Evolutionary conservation across 2,888 invertebrate species (phyloP).

Genomic region (Iselma pallidipennis): DNA sequence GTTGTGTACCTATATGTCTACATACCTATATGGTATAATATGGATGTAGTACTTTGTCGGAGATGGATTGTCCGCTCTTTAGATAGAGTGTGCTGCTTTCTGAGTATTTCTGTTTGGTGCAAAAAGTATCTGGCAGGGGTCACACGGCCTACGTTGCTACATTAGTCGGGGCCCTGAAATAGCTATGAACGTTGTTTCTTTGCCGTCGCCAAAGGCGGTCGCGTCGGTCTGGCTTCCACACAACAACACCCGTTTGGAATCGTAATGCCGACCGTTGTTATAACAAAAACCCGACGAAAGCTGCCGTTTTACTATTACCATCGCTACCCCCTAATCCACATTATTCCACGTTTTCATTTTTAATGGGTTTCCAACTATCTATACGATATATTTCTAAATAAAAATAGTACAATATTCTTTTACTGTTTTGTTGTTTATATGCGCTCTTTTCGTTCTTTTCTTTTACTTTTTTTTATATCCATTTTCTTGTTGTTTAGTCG

Average conservation of each 20-base stretch:
- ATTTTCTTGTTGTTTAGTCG: background rate
- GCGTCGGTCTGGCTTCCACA: slow-evolving; percentile 47
- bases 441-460: background rate
- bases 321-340: slow-evolving; percentile 17
- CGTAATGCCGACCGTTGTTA: slow-evolving; percentile 36
- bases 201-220: slow-evolving; percentile 48
- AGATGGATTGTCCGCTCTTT: background rate
- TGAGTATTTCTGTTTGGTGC: slow-evolving; percentile 26
- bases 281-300: slow-evolving; percentile 44
- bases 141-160: slow-evolving; percentile 43
- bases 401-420: background rate
- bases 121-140: slow-evolving; percentile 49
- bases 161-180: slow-evolving; percentile 45
- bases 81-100: background rate
- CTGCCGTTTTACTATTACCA: slow-evolving; percentile 23
- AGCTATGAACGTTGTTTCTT: slow-evolving; percentile 48
- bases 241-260: slow-evolving; percentile 44
- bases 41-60: background rate
- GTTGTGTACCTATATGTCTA: too few relatives aligned
- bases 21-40: too few relatives aligned
- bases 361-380: slow-evolving; percentile 13
- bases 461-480: background rate
- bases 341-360: slow-evolving; percentile 38
- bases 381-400: background rate
- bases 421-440: background rate